These are phyloP conservation scores for Myripristis murdjan DNA, from an alignment of 2,797 vertebrate species.

Conservation along the genomic window DNA sequence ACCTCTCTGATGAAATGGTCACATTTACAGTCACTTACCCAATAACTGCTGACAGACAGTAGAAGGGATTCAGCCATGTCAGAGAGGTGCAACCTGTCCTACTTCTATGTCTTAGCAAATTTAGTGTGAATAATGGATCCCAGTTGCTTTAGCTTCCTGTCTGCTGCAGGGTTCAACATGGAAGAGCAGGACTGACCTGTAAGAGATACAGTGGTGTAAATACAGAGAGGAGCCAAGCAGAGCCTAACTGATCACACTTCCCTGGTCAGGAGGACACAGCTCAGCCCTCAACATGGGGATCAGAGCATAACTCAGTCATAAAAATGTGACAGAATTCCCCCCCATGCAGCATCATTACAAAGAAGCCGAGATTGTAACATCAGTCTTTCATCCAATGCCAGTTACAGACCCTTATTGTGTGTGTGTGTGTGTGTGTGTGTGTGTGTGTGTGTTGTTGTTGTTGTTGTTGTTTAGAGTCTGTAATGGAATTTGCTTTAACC, in stretches of 20 bases:
- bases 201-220: conserved; percentile 18
- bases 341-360: neutral
- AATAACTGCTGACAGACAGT: neutral
- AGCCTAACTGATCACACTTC: conserved; percentile 39
- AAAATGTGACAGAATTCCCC: conserved; percentile 2
- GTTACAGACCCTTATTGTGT: neutral
- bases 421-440: too few relatives aligned
- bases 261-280: neutral
- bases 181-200: conserved; percentile 17
- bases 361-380: too few relatives aligned
- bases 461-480: neutral
- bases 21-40: neutral
- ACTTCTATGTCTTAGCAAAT: conserved; percentile 27
- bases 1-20: too few relatives aligned
- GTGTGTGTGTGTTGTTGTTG: too few relatives aligned
- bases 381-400: conserved; percentile 8
- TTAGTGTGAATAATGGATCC: conserved; percentile 62
- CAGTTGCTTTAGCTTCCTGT: conserved; percentile 47
- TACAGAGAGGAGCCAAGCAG: conserved; percentile 15
- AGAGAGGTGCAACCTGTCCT: conserved; percentile 36
- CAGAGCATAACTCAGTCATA: neutral
- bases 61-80: too few relatives aligned
- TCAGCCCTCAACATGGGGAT: neutral
- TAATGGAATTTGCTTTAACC: neutral
- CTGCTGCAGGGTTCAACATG: neutral